Evolutionary conservation across 2,113 vertebrate genomes (phyloP).

Genomic region (Esox niger): DNA sequence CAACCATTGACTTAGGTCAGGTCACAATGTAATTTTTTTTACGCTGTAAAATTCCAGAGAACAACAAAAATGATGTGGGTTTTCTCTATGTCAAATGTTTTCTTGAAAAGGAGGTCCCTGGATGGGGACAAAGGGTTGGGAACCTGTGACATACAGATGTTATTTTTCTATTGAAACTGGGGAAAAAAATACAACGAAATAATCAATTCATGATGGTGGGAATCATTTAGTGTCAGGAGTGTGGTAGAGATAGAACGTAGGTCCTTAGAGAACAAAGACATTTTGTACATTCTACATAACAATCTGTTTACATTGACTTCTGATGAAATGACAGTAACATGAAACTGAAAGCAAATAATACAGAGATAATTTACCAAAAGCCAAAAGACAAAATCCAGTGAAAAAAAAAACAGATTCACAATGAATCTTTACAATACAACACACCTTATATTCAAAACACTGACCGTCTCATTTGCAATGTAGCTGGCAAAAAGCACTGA

Average conservation of each 20-base stretch:
- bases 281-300: slow-evolving; percentile 13
- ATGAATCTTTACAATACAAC: neutral
- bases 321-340: slow-evolving; percentile 54
- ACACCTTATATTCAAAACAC: slow-evolving; percentile 42
- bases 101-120: no score
- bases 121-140: no score
- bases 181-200: no score
- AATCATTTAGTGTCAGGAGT: slow-evolving; percentile 26
- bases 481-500: slow-evolving; percentile 66
- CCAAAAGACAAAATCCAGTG: slow-evolving; percentile 28
- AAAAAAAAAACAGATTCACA: neutral
- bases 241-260: slow-evolving; percentile 12
- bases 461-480: slow-evolving; percentile 60
- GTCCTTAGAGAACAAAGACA: slow-evolving; percentile 62
- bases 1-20: no score
- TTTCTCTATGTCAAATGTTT: no score
- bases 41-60: no score
- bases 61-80: no score
- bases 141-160: no score
- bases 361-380: neutral
- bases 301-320: slow-evolving; percentile 1
- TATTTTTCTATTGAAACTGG: no score
- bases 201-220: slow-evolving; percentile 11
- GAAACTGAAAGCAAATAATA: slow-evolving; percentile 23
- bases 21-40: no score